Conservation (phyloP, 2,113 vertebrate species). For the Oxygymnocypris stewartii region DNA sequence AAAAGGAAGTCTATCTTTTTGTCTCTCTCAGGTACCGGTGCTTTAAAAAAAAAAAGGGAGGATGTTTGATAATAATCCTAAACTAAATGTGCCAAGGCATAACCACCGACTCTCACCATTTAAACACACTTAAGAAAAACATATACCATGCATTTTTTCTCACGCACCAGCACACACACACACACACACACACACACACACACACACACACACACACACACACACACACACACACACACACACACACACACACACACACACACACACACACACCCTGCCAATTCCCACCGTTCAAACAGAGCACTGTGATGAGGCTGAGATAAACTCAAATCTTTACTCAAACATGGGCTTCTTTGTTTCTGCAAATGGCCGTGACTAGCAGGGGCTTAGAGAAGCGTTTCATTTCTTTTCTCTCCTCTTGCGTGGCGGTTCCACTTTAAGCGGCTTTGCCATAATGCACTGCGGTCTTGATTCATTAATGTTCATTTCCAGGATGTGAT, state of each 20-base stretch:
- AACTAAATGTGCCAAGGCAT: slow-evolving; percentile 29
- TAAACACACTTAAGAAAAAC: slow-evolving; percentile 1
- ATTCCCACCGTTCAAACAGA: slow-evolving; percentile 45
- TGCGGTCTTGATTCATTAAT: slow-evolving; percentile 70
- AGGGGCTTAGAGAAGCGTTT: slow-evolving; percentile 61
- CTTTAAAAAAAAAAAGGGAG: slow-evolving; percentile 44
- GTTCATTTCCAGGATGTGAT: slow-evolving; percentile 60
- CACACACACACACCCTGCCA: slow-evolving; percentile 10
- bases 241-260: background rate
- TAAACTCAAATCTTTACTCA: slow-evolving; percentile 55
- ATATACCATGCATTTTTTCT: slow-evolving; percentile 23
- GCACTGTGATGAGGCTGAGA: slow-evolving; percentile 33
- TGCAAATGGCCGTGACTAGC: slow-evolving; percentile 59
- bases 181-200: no score
- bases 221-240: background rate
- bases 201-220: background rate
- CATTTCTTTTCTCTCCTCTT: slow-evolving; percentile 62
- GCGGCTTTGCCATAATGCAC: slow-evolving; percentile 59
- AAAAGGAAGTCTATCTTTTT: slow-evolving; percentile 52
- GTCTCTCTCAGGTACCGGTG: slow-evolving; percentile 49
- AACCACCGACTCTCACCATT: slow-evolving; percentile 32
- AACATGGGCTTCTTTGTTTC: slow-evolving; percentile 62
- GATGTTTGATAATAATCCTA: slow-evolving; percentile 56
- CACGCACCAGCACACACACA: slow-evolving; percentile 1
- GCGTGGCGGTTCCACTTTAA: slow-evolving; percentile 62